Evolutionary conservation across 2,888 invertebrate species (phyloP), one percentile per base, ranked within the genome.

Genomic region (Julus scandinavius): DNA sequence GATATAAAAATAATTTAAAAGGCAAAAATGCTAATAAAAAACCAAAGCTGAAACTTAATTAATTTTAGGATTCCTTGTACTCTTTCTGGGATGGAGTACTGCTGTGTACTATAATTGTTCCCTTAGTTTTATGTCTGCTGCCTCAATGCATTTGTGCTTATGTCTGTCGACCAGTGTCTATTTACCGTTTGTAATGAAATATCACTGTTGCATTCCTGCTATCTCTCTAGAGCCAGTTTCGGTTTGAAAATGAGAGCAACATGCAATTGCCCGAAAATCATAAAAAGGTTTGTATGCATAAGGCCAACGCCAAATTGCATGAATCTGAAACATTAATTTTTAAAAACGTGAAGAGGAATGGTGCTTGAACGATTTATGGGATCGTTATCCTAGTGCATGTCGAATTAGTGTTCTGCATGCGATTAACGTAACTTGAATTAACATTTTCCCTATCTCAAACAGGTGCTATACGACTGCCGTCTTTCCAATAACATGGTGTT

Each of bases 191-290:
- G 72, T 72, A 29, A 72, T 29, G 72, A 72, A 72, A 72, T 85
- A 85, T 85, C 41, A n/a, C 15, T 41, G 85, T 85, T 87, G 87
- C 87, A 50, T 90, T 91, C 90, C 91, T 91, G 93, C 92, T 92
- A 90, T 91, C 91, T 93, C 93, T 93, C 92, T 95, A 99, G 98
- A 98, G 98, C 94, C 99, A 99, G 94, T 99, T 99, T 95, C 96
- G 99, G 93, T 99, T 99, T 94, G 99, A 99, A 95, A 99, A 98
- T 94, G 99, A 99, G 95, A 98, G 98, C 94, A 97, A 97, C 94
- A 95, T 97, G 94, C 97, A 96, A 94, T 95, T 99, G 92, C 97
- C 98, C 93, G 99, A 99, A 94, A 98, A 98, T 94, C 98, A 98
- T 94, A 97, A 97, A 95, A 95, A 97, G 97, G 98, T 98, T 96